Conservation (phyloP, 2,888 invertebrate genomes). For the Barypeithes pellucidus region DNA sequence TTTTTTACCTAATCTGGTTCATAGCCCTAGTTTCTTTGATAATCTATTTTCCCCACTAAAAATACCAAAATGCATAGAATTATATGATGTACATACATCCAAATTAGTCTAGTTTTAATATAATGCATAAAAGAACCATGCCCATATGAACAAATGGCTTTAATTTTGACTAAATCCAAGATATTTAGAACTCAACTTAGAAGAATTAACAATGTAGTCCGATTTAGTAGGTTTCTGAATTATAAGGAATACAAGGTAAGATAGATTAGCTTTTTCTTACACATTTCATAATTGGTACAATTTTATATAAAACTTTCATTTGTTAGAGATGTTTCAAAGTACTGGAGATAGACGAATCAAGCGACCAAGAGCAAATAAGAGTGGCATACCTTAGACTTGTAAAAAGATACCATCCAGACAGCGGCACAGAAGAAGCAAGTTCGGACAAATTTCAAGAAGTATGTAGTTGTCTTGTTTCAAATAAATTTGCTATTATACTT, state of each 20-base stretch:
- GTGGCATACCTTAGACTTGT: slow-evolving; percentile 83
- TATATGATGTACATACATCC: not conserved
- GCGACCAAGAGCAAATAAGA: slow-evolving; percentile 82
- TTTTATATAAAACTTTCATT: not conserved
- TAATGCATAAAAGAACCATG: not conserved
- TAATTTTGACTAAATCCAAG: slow-evolving; percentile 31
- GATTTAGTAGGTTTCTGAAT: slow-evolving; percentile 51
- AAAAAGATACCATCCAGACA: slow-evolving; percentile 90
- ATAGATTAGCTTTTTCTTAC: not conserved
- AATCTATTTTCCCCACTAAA: too few species aligned
- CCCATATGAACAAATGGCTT: slow-evolving; percentile 42
- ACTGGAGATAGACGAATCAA: slow-evolving; percentile 78
- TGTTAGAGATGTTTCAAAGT: slow-evolving; percentile 72
- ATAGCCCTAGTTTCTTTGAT: too few species aligned
- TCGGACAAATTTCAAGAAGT: slow-evolving; percentile 82
- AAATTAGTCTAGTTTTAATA: not conserved
- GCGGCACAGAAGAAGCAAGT: slow-evolving; percentile 81
- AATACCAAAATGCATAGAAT: not conserved
- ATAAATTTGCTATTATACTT: slow-evolving; percentile 12
- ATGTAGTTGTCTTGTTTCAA: slow-evolving; percentile 43
- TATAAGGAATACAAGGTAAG: slow-evolving; percentile 56
- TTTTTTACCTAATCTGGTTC: too few species aligned
- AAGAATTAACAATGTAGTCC: slow-evolving; percentile 41
- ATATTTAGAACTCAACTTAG: slow-evolving; percentile 16
- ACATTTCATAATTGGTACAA: not conserved